A percentile compares a stretch with the other conserved stretches of the same genome.
Evolutionary conservation across 2,888 invertebrate genomes (phyloP).

Genomic region (Ennomos fuscantarius): DNA sequence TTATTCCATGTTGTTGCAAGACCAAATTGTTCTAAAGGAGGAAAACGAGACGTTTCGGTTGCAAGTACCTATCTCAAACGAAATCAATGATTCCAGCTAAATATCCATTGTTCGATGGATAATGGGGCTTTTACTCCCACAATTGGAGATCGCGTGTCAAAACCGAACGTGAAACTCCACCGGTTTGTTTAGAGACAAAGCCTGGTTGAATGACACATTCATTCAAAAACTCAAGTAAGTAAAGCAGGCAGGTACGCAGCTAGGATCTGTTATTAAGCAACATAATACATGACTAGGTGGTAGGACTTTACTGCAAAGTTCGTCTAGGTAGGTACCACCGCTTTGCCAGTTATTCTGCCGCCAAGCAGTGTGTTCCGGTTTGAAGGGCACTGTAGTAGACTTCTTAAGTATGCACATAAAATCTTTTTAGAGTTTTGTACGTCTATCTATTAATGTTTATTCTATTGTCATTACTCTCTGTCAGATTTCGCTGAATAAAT

Average conservation of each 20-base stretch:
- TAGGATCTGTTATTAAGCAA: background rate
- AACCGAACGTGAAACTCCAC: constrained; percentile 37
- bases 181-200: background rate
- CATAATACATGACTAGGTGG: too few species aligned
- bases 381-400: too few species aligned
- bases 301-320: background rate
- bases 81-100: constrained; percentile 47
- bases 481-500: too few species aligned
- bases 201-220: constrained; percentile 4
- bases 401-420: too few species aligned
- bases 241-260: too few species aligned
- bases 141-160: constrained; percentile 50
- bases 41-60: constrained; percentile 20
- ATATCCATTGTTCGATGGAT: constrained; percentile 52
- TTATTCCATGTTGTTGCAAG: constrained; percentile 15
- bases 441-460: too few species aligned
- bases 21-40: constrained; percentile 14
- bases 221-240: background rate
- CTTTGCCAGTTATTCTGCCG: too few species aligned
- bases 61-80: constrained; percentile 9
- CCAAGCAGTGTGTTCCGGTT: too few species aligned
- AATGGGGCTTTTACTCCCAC: constrained; percentile 41
- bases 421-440: too few species aligned
- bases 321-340: background rate
- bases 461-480: too few species aligned